Conservation (phyloP, 2,113 vertebrate species). For the Apodemus speciosus region DNA sequence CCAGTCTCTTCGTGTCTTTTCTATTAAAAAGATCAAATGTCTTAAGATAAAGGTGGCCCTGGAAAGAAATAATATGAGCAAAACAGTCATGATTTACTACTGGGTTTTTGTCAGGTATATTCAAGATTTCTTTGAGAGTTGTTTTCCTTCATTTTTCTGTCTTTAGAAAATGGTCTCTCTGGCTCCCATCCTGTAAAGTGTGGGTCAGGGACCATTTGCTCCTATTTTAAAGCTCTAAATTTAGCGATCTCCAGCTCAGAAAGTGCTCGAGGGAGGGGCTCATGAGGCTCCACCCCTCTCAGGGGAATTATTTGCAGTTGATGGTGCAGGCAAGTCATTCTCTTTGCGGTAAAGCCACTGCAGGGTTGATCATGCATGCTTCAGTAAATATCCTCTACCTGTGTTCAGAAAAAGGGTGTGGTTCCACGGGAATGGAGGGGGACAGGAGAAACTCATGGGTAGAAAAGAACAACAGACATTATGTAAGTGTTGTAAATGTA, state of each 20-base stretch:
- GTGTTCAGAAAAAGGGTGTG: neutral
- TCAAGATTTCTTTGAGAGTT: neutral
- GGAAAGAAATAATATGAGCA: neutral
- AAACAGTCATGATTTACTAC: neutral
- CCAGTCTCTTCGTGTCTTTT: neutral
- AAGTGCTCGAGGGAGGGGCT: neutral
- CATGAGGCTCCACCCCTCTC: too few relatives aligned
- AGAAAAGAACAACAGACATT: neutral
- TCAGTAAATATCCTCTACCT: neutral
- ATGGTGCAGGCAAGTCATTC: neutral
- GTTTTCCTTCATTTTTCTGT: neutral
- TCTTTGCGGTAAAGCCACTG: neutral
- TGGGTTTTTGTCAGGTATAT: neutral
- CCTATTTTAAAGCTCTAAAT: neutral
- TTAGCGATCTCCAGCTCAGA: neutral
- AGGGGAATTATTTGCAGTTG: neutral
- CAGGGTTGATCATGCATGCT: neutral
- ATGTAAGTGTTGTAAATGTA: neutral
- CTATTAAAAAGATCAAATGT: neutral
- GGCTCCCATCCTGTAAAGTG: neutral
- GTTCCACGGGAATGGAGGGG: neutral
- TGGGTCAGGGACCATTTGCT: neutral
- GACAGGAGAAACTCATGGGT: neutral
- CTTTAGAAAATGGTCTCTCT: neutral
- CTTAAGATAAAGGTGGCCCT: neutral